Percentiles rank a stretch among this genome's conserved stretches.
phyloP scores from a whole-genome alignment of 37 sponge, comb jelly and placozoan species.

The Spongia lamella region DNA sequence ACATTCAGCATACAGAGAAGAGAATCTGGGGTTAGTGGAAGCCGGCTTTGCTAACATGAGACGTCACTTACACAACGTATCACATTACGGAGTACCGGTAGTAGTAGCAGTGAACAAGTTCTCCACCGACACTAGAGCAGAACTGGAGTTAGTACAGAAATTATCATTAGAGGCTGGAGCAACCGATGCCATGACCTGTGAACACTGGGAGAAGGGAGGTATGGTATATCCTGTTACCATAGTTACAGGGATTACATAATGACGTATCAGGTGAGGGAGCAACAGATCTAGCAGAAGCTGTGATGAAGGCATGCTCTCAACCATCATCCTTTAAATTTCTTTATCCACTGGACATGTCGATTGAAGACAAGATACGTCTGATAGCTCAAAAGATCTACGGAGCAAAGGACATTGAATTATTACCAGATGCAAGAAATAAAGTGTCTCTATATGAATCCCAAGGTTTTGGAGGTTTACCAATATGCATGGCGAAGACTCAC shows the following conservation, averaged over 20 bases:
- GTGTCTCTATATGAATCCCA: slow-evolving; percentile 74
- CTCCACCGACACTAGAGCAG: slow-evolving; percentile 71
- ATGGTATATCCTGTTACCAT: slow-evolving; percentile 9
- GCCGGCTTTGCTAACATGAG: slow-evolving; percentile 80
- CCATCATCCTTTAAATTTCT: slow-evolving; percentile 84
- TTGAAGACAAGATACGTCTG: slow-evolving; percentile 86
- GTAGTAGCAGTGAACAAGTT: slow-evolving; percentile 92
- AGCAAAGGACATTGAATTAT: slow-evolving; percentile 78
- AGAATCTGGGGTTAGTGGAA: slow-evolving; percentile 58
- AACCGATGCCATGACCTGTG: slow-evolving; percentile 82
- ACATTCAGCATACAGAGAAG: slow-evolving; percentile 73
- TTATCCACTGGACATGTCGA: slow-evolving; percentile 64
- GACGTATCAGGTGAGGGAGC: slow-evolving; percentile 79
- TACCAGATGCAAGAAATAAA: slow-evolving; percentile 65
- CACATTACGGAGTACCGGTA: slow-evolving; percentile 89
- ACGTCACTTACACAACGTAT: slow-evolving; percentile 95
- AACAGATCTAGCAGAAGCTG: slow-evolving; percentile 82
- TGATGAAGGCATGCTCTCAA: slow-evolving; percentile 69
- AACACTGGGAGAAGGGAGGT: slow-evolving; percentile 96
- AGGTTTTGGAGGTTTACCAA: slow-evolving; percentile 84
- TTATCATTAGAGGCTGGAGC: slow-evolving; percentile 79
- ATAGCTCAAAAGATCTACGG: slow-evolving; percentile 94
- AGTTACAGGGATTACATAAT: background rate
- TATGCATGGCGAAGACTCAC: slow-evolving; percentile 99
- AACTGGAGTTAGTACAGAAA: slow-evolving; percentile 76